These are phyloP conservation scores for Brachystomella parvula DNA, from an alignment of 1,140 invertebrate genomes.

Conservation along the genomic window DNA sequence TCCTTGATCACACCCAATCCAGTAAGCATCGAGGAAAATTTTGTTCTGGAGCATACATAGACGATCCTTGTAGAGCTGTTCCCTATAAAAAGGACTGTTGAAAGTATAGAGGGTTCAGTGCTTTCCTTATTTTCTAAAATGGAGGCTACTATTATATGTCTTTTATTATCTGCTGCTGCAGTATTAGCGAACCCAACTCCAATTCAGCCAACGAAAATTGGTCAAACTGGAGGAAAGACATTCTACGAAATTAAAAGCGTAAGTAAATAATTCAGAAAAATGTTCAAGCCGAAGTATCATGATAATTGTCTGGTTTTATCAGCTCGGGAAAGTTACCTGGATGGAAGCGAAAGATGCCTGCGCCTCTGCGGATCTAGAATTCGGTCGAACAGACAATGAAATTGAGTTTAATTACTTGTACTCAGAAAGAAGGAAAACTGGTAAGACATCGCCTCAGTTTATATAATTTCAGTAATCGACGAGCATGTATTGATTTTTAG, in stretches of 20 bases:
- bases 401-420: slow-evolving; percentile 4
- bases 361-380: not conserved
- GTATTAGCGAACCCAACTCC: too few relatives aligned
- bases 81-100: too few relatives aligned
- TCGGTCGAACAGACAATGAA: not conserved
- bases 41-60: too few relatives aligned
- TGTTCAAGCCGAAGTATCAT: not conserved
- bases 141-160: too few relatives aligned
- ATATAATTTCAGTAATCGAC: not conserved
- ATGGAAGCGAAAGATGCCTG: not conserved
- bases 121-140: too few relatives aligned
- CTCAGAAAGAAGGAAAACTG: not conserved
- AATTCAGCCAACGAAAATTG: not conserved
- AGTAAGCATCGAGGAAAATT: too few relatives aligned
- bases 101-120: too few relatives aligned
- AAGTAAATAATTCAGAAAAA: not conserved
- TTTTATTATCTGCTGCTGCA: too few relatives aligned
- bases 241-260: not conserved
- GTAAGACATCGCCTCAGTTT: not conserved
- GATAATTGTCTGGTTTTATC: not conserved
- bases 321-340: not conserved
- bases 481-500: not conserved
- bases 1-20: too few relatives aligned
- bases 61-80: too few relatives aligned
- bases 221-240: not conserved